Evolutionary conservation across 2,113 vertebrate species (phyloP).

Genomic region (Triplophysa rosa): DNA sequence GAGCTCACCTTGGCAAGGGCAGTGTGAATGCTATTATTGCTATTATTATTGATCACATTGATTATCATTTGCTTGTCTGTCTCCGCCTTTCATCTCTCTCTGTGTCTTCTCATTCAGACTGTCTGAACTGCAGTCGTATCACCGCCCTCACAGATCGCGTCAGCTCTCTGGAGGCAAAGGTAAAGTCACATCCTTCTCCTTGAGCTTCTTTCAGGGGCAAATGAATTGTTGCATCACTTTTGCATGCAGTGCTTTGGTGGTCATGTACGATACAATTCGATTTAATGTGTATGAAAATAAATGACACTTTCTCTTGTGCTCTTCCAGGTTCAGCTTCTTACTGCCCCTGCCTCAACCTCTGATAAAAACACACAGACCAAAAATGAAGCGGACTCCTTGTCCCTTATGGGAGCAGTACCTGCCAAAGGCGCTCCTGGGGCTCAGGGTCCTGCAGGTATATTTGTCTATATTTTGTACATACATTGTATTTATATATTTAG

Average conservation of each 20-base stretch:
- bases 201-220: neutral
- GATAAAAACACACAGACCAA: constrained; percentile 57
- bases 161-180: constrained; percentile 84
- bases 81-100: neutral
- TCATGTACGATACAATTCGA: too few relatives aligned
- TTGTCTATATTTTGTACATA: neutral
- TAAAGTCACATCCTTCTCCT: constrained; percentile 53
- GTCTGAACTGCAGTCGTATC: constrained; percentile 89
- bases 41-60: neutral
- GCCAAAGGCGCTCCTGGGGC: constrained; percentile 80
- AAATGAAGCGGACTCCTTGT: constrained; percentile 59
- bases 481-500: constrained; percentile 14
- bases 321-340: constrained; percentile 80
- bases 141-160: constrained; percentile 80
- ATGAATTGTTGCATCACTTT: too few relatives aligned
- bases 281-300: too few relatives aligned
- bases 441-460: constrained; percentile 75
- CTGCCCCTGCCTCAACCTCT: constrained; percentile 54
- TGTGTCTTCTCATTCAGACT: constrained; percentile 69
- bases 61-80: neutral
- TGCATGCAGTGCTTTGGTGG: too few relatives aligned
- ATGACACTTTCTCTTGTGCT: neutral
- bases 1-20: neutral
- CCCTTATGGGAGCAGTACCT: constrained; percentile 75
- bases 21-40: constrained; percentile 16